Base-by-base conservation (phyloP, 2,888 invertebrate genomes). In the Calameuta idolon region DNA sequence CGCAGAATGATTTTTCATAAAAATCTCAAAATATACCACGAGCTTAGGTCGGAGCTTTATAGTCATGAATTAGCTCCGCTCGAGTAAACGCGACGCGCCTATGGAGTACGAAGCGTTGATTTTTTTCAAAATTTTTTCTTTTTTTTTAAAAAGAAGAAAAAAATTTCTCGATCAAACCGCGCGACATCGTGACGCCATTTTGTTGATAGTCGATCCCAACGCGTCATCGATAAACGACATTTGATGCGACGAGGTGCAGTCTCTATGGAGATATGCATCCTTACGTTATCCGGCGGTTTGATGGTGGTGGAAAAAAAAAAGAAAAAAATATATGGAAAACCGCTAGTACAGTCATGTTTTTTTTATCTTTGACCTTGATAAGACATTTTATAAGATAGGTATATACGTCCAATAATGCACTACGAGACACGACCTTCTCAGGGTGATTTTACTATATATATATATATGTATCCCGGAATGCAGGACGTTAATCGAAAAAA, bases 381-480 rank as follows among this genome's bases (percentile, higher is more conserved):
- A 55, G 55, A 55, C 23, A 55, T 55, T 55, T 55, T 9, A 1
- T 23, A 23, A 23, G 55, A 55, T 55, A 55, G 5, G 55, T 55
- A 55, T 23, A 23, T 55, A 55, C 40, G 55, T 23, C 55, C 55
- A 9, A 55, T 55, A 55, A 55, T 55, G 55, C 55, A 55, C 55
- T 23, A 23, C 55, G 55, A 55, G 55, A 55, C 9, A 23, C 55
- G 55, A 55, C 2, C 23, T 55, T 23, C 55, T 55, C 9, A 15
- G 9, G 9, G 9, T 23, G 9, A 23, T 23, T 55, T 23, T 23
- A 55, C 23, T 55, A 23, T 23, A 9, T 55, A 15, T 40, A 12
- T 40, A 1, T 69, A 83, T 81, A 37, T 55, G 55, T 55, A 23
- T 55, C 55, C 2, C 2, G 4, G 23, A 55, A 9, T 23, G 55